Conservation (phyloP, 2,113 vertebrate genomes). For the Sebastes schlegelii region DNA sequence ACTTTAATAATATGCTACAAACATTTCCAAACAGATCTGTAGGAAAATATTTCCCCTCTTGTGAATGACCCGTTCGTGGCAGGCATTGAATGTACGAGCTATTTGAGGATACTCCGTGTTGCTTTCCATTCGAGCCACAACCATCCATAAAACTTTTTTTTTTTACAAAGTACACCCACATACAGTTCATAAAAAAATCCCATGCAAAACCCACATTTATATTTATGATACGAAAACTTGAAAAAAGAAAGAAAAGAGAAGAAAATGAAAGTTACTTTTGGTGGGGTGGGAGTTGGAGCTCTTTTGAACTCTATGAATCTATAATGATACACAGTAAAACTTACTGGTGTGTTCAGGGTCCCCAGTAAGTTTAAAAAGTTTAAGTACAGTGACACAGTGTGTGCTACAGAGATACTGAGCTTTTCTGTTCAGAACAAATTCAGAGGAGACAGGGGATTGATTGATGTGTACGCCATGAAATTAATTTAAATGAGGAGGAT, state of each 20-base stretch:
- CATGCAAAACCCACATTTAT: slow-evolving; percentile 34
- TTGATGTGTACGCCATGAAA: slow-evolving; percentile 29
- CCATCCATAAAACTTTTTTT: slow-evolving; percentile 41
- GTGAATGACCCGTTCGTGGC: slow-evolving; percentile 30
- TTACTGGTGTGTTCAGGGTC: neutral
- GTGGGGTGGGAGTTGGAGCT: neutral
- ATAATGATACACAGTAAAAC: slow-evolving; percentile 25
- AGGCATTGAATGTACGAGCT: slow-evolving; percentile 27
- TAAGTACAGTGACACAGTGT: neutral
- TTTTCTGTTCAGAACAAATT: slow-evolving; percentile 11
- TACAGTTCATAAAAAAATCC: slow-evolving; percentile 29
- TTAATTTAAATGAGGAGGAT: slow-evolving; percentile 37
- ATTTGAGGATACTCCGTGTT: slow-evolving; percentile 39
- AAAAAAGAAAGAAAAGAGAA: neutral
- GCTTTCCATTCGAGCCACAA: slow-evolving; percentile 61
- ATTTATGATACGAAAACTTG: slow-evolving; percentile 14
- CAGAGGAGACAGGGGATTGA: slow-evolving; percentile 30
- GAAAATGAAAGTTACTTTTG: neutral
- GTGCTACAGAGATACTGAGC: slow-evolving; percentile 18
- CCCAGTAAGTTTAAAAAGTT: neutral
- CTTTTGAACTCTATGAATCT: slow-evolving; percentile 25
- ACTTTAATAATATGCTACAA: slow-evolving; percentile 12
- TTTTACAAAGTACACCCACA: slow-evolving; percentile 45
- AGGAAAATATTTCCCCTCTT: slow-evolving; percentile 53
- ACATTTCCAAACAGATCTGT: slow-evolving; percentile 36